Evolutionary conservation across 1,140 invertebrate species (phyloP), one percentile per base, ranked within the genome.

Genomic region (Apis cerana): DNA sequence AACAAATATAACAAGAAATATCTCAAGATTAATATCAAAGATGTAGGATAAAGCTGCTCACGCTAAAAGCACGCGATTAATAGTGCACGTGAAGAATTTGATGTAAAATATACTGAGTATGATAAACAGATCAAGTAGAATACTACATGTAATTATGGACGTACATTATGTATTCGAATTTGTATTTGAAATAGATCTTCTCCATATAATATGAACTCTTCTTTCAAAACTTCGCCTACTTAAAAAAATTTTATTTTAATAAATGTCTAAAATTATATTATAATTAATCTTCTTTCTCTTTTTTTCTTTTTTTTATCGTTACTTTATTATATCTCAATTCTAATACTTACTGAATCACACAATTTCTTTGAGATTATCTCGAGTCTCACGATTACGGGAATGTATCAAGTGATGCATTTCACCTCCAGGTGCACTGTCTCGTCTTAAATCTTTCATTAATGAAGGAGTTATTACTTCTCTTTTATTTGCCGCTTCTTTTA

Each of bases 401-500:
- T 93, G 92, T 62, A 94, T 83, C 0, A 91, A 74, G 54, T 94
- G 91, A 13, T 92, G 90, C 88, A 94, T 89, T 15, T 94, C 93
- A 54, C 91, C 91, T 23, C 86, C 90, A 4, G 94, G 93, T 43
- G 93, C 93, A 80, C 93, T 93, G 2, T 94, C 94, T 17, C 93
- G 91, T 76, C 93, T 91, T 50, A 93, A 70, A 54, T 93, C 89
- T 43, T 90, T 88, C 27, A 83, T 75, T 72, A 43, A 84, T 13
- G 71, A 62, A 15, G 89, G 81, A 7, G 86, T 50, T 19, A 91
- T 89, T 7, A 83, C 91, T 11, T 94, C 93, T 10, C 93, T 90
- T 64, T 94, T 94, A 69, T 94, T 94, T 0, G 94, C 88, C 3
- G 92, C 94, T 86, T 94, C 94, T 76, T 94, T 94, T 84, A 94